These are phyloP conservation scores for Tetranychus urticae DNA, from an alignment of 1,140 invertebrate species.

Conservation along the genomic window DNA sequence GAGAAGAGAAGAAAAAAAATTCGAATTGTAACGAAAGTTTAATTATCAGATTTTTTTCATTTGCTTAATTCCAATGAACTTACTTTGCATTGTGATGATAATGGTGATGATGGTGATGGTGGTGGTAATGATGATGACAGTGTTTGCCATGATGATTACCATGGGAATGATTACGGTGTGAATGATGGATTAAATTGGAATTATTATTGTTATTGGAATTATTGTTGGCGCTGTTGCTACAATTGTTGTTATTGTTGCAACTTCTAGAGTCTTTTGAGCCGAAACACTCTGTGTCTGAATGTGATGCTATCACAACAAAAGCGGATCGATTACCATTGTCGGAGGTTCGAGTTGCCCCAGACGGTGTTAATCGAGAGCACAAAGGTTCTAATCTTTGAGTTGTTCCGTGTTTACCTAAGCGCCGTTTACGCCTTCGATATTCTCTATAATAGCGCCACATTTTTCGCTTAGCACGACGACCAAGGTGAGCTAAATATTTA, in stretches of 20 bases:
- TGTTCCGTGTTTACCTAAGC: not conserved
- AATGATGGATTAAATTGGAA: not conserved
- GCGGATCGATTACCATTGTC: too few species aligned
- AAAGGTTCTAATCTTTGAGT: too few species aligned
- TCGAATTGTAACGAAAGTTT: too few species aligned
- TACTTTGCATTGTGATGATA: not conserved
- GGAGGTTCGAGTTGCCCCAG: too few species aligned
- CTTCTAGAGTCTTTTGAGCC: too few species aligned
- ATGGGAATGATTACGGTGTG: not conserved
- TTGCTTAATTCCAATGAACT: not conserved
- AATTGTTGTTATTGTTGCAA: not conserved
- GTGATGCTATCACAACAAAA: too few species aligned
- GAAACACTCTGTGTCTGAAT: too few species aligned
- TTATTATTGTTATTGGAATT: too few species aligned
- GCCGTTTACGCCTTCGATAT: slow-evolving; percentile 19
- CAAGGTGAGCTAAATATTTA: slow-evolving; percentile 80
- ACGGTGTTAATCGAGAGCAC: too few species aligned
- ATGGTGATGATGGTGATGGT: not conserved
- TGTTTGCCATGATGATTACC: not conserved
- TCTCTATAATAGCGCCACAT: slow-evolving; percentile 52
- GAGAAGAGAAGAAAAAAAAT: too few species aligned
- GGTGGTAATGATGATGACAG: not conserved
- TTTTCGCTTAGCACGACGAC: slow-evolving; percentile 53
- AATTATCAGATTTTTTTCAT: too few species aligned
- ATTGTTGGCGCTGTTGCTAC: not conserved